Evolutionary conservation across 2,113 vertebrate genomes (phyloP).

Genomic region (Daboia siamensis): DNA sequence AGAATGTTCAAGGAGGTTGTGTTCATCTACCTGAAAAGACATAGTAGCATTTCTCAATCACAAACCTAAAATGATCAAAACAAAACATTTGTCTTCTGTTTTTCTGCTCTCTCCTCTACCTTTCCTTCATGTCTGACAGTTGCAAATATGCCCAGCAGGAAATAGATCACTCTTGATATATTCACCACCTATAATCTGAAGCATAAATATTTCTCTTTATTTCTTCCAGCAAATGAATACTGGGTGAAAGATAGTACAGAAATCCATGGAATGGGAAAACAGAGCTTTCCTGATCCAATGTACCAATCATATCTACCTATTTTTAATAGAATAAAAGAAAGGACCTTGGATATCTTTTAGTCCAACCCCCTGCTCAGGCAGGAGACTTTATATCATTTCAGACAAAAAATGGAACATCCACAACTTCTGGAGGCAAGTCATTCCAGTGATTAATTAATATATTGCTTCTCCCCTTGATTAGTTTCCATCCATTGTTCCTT

Average conservation of each 20-base stretch:
- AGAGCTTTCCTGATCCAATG: background rate
- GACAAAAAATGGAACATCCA: background rate
- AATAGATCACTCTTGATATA: slow-evolving; percentile 6
- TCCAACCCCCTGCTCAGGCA: background rate
- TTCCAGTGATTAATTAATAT: background rate
- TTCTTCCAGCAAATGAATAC: background rate
- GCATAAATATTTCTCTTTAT: slow-evolving; percentile 27
- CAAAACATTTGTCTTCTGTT: background rate
- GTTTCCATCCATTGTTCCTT: background rate
- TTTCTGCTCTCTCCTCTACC: fast-evolving
- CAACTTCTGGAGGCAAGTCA: background rate
- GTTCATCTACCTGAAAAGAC: background rate
- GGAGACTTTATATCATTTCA: background rate
- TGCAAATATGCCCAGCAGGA: slow-evolving; percentile 6
- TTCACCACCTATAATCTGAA: background rate
- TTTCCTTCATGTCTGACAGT: background rate
- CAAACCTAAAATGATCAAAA: slow-evolving; percentile 12
- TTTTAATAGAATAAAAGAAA: background rate
- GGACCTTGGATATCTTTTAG: background rate
- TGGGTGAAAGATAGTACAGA: background rate
- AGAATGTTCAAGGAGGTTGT: background rate
- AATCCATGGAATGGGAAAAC: background rate
- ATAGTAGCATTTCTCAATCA: background rate
- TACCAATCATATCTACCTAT: background rate
- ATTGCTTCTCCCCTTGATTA: background rate